Evolutionary conservation across 2,888 invertebrate genomes (phyloP), one percentile per base, ranked within the genome.

Genomic region (Achlya flavicornis): DNA sequence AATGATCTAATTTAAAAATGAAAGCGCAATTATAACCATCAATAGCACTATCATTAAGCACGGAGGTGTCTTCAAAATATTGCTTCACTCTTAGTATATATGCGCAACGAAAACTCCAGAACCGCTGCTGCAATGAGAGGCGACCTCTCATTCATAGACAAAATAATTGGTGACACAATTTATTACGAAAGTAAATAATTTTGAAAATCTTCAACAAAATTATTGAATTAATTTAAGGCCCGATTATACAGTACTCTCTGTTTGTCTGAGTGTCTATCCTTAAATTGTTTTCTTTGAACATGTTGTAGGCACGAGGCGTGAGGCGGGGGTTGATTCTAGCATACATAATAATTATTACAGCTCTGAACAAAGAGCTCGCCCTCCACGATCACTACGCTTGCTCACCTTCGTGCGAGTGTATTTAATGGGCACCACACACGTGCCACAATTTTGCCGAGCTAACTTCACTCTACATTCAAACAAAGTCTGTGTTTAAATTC

Each of bases 241-340:
- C 53, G 3, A 38, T 59, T 38, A 7, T 33, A 58, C 58, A 58
- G 32, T n/a, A 32, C n/a, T 35, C 5, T 10, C 32, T 57, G 58
- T 58, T 58, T 58, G n/a, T 35, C 33, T 32, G 2, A 2, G 26
- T 26, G 26, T 26, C 26, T 60, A 60, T 41, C 60, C 26, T 16
- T 8, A 26, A 33, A 19, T 26, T 60, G 35, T 60, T 43, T 60
- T 60, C 43, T 60, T 60, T 43, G 60, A 38, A 38, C 16, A 32
- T 19, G 38, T 16, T 11, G 58, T 0, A n/a, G 7, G 11, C 10
- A 16, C 41, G 38, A 38, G 38, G 41, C 16, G 38, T 41, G 33
- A n/a, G 8, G 38, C 16, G 59, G 38, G 53, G 16, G 10, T 19
- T 10, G n/a, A 19, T 8, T 19, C 7, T 6, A 53, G 19, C 53